Percentiles rank a stretch among this genome's conserved stretches.
phyloP scores from a whole-genome alignment of 2,797 vertebrate genomes.

The Heteromormyrus szaboi region DNA sequence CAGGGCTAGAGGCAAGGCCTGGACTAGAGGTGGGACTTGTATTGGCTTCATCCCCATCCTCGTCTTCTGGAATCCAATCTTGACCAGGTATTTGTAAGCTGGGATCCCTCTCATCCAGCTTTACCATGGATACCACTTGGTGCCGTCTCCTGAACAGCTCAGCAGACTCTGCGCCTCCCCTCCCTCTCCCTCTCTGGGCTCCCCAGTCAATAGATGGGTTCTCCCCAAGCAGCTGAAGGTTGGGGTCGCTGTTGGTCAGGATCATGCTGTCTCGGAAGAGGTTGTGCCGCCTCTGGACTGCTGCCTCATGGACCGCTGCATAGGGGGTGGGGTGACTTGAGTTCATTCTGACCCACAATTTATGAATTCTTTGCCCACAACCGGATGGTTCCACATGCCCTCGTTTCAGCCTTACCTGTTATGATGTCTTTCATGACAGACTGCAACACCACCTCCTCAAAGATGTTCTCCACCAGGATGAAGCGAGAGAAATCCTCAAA shows the following conservation, averaged over 20 bases:
- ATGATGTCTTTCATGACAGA: constrained; percentile 91
- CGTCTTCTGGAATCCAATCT: constrained; percentile 64
- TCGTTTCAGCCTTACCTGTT: constrained; percentile 69
- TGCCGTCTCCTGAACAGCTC: constrained; percentile 57
- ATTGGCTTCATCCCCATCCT: accelerated
- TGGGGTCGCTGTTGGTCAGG: constrained; percentile 87
- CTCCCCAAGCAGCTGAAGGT: constrained; percentile 81
- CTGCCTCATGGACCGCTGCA: constrained; percentile 91
- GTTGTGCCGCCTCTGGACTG: constrained; percentile 88
- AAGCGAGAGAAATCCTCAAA: constrained; percentile 91
- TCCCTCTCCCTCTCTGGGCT: constrained; percentile 55
- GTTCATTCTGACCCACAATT: not conserved
- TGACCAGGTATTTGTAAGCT: constrained; percentile 62
- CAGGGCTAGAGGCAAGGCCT: not conserved
- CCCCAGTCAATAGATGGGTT: constrained; percentile 73
- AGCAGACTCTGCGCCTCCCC: constrained; percentile 12
- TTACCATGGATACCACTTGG: constrained; percentile 91
- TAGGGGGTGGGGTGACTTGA: not conserved
- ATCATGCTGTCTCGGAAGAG: constrained; percentile 93
- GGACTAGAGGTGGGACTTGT: not conserved
- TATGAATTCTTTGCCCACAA: not conserved
- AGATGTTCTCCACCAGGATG: constrained; percentile 87
- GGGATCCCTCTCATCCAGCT: constrained; percentile 67
- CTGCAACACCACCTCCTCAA: constrained; percentile 90
- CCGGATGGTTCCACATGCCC: not conserved